These are phyloP conservation scores for Anolis sagrei DNA, from an alignment of 2,113 vertebrate genomes.

Conservation along the genomic window DNA sequence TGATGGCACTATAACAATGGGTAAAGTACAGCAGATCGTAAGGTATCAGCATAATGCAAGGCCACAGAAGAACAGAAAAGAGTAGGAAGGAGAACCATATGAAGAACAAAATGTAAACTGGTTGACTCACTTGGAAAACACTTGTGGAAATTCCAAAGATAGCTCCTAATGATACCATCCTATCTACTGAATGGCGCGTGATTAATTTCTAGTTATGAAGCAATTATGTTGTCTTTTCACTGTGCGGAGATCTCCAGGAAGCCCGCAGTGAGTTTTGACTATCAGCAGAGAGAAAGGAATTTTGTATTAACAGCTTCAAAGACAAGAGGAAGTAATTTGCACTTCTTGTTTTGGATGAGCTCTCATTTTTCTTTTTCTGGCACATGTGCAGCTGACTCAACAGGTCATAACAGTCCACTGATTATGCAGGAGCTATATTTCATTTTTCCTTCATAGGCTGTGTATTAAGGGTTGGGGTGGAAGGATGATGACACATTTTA, in stretches of 20 bases:
- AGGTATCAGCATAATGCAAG: conserved; percentile 33
- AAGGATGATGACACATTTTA: neutral
- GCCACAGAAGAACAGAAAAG: conserved; percentile 13
- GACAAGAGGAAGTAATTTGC: conserved; percentile 9
- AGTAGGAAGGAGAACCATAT: conserved; percentile 42
- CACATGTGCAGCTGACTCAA: neutral
- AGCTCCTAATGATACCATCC: neutral
- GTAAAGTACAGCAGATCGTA: conserved; percentile 11
- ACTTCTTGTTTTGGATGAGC: neutral
- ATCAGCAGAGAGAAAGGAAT: conserved; percentile 17
- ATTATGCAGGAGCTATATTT: neutral
- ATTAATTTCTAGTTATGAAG: conserved; percentile 1
- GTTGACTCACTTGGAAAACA: conserved; percentile 42
- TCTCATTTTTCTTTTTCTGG: neutral
- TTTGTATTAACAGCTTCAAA: conserved; percentile 15
- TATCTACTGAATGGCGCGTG: conserved; percentile 27
- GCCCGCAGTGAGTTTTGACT: neutral
- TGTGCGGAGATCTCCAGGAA: conserved; percentile 32
- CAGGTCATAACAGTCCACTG: neutral
- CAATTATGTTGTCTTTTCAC: conserved; percentile 29
- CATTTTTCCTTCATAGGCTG: conserved; percentile 8
- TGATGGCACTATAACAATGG: neutral
- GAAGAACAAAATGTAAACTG: conserved; percentile 14
- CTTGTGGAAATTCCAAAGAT: conserved; percentile 20
- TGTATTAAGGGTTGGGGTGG: accelerated